phyloP scores from a whole-genome alignment of 2,888 invertebrate species.

The Sepiola atlantica region DNA sequence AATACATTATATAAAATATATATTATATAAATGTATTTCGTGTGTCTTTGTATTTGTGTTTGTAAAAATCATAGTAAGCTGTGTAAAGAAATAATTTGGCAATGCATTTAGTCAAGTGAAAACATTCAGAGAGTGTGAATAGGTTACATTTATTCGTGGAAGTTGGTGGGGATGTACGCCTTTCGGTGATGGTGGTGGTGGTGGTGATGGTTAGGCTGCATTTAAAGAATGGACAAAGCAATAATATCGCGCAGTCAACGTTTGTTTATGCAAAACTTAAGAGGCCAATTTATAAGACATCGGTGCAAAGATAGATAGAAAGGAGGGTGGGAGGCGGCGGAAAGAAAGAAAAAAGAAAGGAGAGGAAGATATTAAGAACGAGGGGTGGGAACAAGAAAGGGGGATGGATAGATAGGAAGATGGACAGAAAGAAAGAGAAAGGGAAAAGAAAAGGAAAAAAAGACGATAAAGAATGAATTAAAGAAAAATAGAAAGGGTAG shows the following conservation, averaged over 20 bases:
- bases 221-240: not conserved
- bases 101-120: not conserved
- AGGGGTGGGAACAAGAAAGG: too few relatives aligned
- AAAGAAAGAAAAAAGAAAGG: not conserved
- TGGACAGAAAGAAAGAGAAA: too few relatives aligned
- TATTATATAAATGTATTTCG: too few relatives aligned
- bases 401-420: too few relatives aligned
- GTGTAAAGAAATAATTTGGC: not conserved
- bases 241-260: not conserved
- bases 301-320: too few relatives aligned
- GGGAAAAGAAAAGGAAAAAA: too few relatives aligned
- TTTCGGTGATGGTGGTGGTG: not conserved
- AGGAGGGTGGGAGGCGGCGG: not conserved
- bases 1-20: too few relatives aligned
- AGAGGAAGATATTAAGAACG: not conserved
- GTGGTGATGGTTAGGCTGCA: not conserved
- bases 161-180: not conserved
- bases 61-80: not conserved
- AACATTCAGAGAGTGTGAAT: not conserved
- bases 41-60: too few relatives aligned
- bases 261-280: conserved; percentile 6
- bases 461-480: not conserved
- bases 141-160: not conserved
- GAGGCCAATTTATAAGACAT: not conserved
- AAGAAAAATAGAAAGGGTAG: not conserved